Evolutionary conservation across 2,797 vertebrate species (phyloP), one percentile per base, ranked within the genome.

Genomic region (Coccyzus lansbergi): DNA sequence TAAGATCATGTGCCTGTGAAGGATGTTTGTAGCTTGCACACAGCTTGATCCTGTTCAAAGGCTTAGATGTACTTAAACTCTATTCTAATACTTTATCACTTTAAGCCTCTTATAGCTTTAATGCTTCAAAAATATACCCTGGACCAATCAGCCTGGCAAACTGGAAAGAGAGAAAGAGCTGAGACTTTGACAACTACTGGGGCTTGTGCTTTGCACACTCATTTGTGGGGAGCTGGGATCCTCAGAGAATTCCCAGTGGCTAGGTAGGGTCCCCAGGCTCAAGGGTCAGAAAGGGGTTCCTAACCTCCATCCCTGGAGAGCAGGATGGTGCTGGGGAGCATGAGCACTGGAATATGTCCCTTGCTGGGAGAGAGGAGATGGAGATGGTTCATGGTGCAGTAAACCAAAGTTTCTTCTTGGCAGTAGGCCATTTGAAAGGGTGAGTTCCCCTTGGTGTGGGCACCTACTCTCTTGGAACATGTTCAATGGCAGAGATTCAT

Each of bases 11-110:
- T 77, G 95, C 78, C 71, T 94, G 70, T 1, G 0, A 77, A 80
- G 81, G 64, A 90, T 90, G 71, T 65, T 77, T 68, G 53, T 87
- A 51, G 34, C 70, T 87, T 53, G 60, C 81, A 84, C 46, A 44
- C 78, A 91, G 95, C 90, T 87, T 92, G 93, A 85, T 95, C 88
- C 75, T 92, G 71, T 93, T 96, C 75, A 87, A 58, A 70, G 17
- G 40, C 81, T 95, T 83, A 96, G 83, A 88, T 42, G 40, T 51
- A 74, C 86, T 87, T 91, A 90, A 92, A 89, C n/a, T 29, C 74
- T 84, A 53, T 68, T 68, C 38, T 64, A 87, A 86, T 92, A 74
- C 62, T 88, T 94, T 86, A 94, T 92, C 91, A 67, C 55, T 94
- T 91, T 86, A 96, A 95, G 74, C 80, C 10, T 91, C 91, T 96